Base-by-base conservation (phyloP, 2,888 invertebrate species). In the Agrochola litura region DNA sequence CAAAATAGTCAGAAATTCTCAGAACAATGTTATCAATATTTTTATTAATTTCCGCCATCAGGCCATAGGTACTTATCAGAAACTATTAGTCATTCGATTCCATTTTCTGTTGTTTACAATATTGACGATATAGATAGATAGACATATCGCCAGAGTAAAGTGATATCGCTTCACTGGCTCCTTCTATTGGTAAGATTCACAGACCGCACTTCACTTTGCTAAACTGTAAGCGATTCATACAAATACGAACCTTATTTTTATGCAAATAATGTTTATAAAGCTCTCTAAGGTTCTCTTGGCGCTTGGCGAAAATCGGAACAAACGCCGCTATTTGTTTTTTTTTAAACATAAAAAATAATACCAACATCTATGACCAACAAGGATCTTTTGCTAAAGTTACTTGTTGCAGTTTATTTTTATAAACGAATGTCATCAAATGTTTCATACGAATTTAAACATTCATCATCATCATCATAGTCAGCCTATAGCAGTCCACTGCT, bases 1-100 rank as follows among this genome's bases (percentile, higher is more conserved):
- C 43, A 14, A 41, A 73, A 65, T 5, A 22, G 0, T 12, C 49
- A 60, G 22, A 4, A 43, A 70, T 80, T 76, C 80, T n/a, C 6
- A n/a, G 80, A 76, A 76, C 49, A 80, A 70, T 76, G 69, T 80
- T 80, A 80, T 80, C 80, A 68, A 37, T 65, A 19, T 54, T 25
- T 43, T 52, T 16, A 37, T 60, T 49, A 41, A 63, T 69, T 80
- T 76, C 80, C 80, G 25, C 43, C 65, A 73, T 56, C 56, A 69
- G 41, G 46, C 77, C 63, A 81, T 43, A 30, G 16, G 49, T 14
- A 30, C 12, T 68, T 76, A 71, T 76, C 80, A 61, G 43, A 64
- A 79, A 41, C 43, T n/a, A 76, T 81, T 73, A 73, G 49, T 82
- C 68, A 82, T 68, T 77, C 25, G 14, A 37, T 58, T 66, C 22